Evolutionary conservation across 1,140 invertebrate genomes (phyloP), one percentile per base, ranked within the genome.

Genomic region (Aplysia californica): DNA sequence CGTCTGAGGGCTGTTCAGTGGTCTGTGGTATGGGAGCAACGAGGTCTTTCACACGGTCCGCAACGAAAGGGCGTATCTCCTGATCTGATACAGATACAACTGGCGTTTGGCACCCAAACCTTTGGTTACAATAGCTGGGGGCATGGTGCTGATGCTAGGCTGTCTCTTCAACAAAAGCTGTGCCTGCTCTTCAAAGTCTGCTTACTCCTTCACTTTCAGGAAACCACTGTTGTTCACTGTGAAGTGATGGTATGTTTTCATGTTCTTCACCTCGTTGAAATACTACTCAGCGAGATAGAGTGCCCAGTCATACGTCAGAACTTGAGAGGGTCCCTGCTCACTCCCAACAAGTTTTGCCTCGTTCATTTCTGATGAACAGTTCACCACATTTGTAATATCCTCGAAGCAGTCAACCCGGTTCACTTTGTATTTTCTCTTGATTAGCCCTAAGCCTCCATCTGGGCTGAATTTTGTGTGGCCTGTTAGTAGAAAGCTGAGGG

Each of bases 71-170:
- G 55, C 75, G 61, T 50, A 74, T 56, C 36, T 73, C 66, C n/a
- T n/a, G n/a, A n/a, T n/a, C 69, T 44, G 31, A 73, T 75, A 75
- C 71, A 80, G 3, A 80, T 21, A 31, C 79, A 74, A 74, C 35
- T 80, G 79, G 75, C 79, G 70, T 58, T 80, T 74, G 38, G 75
- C 59, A 6, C 64, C 41, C 73, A 80, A 75, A 50, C 76, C 76
- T 0, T 75, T 80, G 36, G 67, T 66, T 20, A 70, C 41, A 67
- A 80, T 77, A 23, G 69, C 58, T 10, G 70, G 69, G n/a, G 31
- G 68, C 39, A 69, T 21, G 31, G 76, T 70, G n/a, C 20, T 71
- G 3, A 20, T 33, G 38, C 77, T 26, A 61, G 79, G 21, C 64
- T 29, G 33, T 72, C 66, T 80, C 31, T 56, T 70, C 66, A 55